Evolutionary conservation across 1,140 invertebrate species (phyloP).

Genomic region (Drosophila prosaltans): DNA sequence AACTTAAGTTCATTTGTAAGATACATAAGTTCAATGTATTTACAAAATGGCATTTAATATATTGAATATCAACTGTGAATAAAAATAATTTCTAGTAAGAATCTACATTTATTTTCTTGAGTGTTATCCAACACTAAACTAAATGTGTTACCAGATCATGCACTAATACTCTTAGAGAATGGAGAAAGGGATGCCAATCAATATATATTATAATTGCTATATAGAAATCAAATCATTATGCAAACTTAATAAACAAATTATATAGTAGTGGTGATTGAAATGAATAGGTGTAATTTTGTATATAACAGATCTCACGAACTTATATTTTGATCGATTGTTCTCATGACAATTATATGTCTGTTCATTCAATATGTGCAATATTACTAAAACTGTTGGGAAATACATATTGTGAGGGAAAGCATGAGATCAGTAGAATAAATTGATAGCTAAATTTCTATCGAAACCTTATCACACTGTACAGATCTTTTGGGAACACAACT

Average conservation of each 20-base stretch:
- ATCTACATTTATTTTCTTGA: background rate
- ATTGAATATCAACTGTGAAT: background rate
- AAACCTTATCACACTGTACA: too few relatives aligned
- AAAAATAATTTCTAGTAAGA: background rate
- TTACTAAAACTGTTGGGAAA: background rate
- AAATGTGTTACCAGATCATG: background rate
- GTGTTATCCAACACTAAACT: background rate
- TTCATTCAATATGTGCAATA: background rate
- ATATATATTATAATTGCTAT: constrained; percentile 5
- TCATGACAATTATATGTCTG: background rate
- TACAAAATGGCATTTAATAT: constrained; percentile 1
- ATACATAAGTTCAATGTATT: constrained; percentile 5
- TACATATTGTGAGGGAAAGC: background rate
- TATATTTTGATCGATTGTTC: background rate
- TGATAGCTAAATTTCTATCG: background rate
- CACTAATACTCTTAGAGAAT: background rate
- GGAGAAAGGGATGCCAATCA: background rate
- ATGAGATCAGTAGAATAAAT: background rate
- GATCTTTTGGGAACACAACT: too few relatives aligned
- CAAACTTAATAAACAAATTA: background rate
- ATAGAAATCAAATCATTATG: constrained; percentile 7
- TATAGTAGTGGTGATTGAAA: constrained; percentile 4
- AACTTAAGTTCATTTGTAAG: background rate
- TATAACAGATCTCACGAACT: constrained; percentile 7
- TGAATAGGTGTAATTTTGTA: background rate